Conservation (phyloP, 2,113 vertebrate genomes). For the Rostratula benghalensis region DNA sequence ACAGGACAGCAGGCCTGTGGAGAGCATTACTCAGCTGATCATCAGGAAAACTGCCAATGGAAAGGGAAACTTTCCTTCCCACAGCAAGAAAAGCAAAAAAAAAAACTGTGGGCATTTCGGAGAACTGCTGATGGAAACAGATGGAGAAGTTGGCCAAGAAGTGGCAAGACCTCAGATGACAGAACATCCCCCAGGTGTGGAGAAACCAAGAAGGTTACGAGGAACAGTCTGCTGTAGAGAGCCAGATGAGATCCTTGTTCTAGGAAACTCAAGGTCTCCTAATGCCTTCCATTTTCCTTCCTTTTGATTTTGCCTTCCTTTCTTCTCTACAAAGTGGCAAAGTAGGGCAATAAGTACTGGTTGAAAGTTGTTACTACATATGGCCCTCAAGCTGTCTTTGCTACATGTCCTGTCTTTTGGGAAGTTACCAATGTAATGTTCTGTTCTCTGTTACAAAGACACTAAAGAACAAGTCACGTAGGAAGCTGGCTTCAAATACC, state of each 20-base stretch:
- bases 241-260: not conserved
- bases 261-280: not conserved
- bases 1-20: conserved; percentile 42
- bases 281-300: not conserved
- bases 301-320: not conserved
- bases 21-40: conserved; percentile 66
- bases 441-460: not conserved
- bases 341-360: not conserved
- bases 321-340: not conserved
- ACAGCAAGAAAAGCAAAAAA: conserved; percentile 31
- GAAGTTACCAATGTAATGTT: not conserved
- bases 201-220: not conserved
- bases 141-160: conserved; percentile 24
- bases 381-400: not conserved
- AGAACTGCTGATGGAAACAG: conserved; percentile 55
- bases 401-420: not conserved
- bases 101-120: not conserved
- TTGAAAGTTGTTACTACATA: not conserved
- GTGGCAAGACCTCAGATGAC: not conserved
- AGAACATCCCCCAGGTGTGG: not conserved
- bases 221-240: conserved; percentile 4
- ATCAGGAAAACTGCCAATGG: conserved; percentile 40
- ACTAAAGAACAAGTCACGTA: not conserved
- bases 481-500: not conserved
- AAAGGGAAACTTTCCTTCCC: conserved; percentile 60